Base-by-base conservation (phyloP, 2,888 invertebrate species). In the Electrophaes corylata region DNA sequence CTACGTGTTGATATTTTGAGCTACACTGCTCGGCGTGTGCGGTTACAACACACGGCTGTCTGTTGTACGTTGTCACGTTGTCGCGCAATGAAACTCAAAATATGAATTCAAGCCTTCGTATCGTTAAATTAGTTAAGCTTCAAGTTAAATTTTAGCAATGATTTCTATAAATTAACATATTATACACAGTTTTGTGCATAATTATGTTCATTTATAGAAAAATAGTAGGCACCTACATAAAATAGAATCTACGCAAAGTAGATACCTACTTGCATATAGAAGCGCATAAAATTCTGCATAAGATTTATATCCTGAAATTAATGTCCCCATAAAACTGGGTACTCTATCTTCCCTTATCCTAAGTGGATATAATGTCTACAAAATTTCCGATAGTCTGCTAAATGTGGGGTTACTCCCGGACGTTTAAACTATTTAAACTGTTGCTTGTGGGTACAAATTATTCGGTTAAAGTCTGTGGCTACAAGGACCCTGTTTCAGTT, bases 331-430 rank as follows among this genome's bases (percentile, higher is more conserved):
- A 62, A 60, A 35, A 40, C 47, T 51, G 54, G 52, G 57, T 53
- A 56, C 39, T 37, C 52, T 57, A 61, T 51, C 59, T 59, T 54
- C 31, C 46, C 31, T 41, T 52, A 46, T 58, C 46, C 50, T 59
- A 64, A 68, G 33, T 31, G 45, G 48, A 18, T 55, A 33, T 18
- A 29, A 55, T 68, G 67, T 64, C 61, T 43, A 14, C 26, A 70
- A 69, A 73, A 73, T 72, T 72, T 58, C 65, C 67, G 54, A 66
- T 65, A 67, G 65, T 62, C 59, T 63, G 64, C 56, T 59, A 51
- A 57, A 50, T 47, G 50, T 29, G 39, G 59, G 71, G 69, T 72
- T 71, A 74, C 69, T 71, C 57, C 47, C 67, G 67, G 70, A 53
- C 70, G 61, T 65, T 59, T 53, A 45, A 61, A 64, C 59, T 60